Conservation (phyloP, 2,888 invertebrate genomes). For the Euzophera pinguis region DNA sequence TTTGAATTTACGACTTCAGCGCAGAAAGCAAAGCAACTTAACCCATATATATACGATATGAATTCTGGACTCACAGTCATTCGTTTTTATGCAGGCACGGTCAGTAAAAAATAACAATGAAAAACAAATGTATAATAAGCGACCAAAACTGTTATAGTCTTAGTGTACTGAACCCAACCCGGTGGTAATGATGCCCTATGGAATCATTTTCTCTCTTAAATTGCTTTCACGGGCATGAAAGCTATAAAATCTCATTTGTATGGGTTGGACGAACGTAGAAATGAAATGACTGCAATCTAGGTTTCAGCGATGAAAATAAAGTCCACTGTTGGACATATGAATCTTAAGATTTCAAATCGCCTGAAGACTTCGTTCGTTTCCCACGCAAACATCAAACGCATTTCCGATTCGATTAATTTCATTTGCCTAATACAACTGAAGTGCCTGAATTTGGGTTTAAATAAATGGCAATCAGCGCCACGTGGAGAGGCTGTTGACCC, state of each 20-base stretch:
- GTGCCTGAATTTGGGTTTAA: slow-evolving; percentile 24
- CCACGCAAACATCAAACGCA: slow-evolving; percentile 9
- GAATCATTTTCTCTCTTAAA: slow-evolving; percentile 26
- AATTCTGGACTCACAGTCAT: background rate
- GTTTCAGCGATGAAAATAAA: too few species aligned
- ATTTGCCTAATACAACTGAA: slow-evolving; percentile 12
- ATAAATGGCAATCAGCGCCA: slow-evolving; percentile 34
- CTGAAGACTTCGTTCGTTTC: background rate
- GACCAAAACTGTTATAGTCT: background rate
- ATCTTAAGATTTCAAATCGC: slow-evolving; percentile 19
- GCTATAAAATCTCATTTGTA: slow-evolving; percentile 28
- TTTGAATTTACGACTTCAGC: background rate
- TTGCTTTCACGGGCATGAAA: slow-evolving; percentile 34
- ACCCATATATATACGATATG: background rate
- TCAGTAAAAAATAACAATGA: slow-evolving; percentile 7
- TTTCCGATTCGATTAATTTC: background rate
- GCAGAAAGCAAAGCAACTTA: slow-evolving; percentile 2
- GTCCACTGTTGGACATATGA: background rate
- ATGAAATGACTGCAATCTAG: too few species aligned
- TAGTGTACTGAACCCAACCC: slow-evolving; percentile 9
- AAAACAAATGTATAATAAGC: background rate
- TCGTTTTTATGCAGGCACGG: background rate
- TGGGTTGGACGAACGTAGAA: too few species aligned
- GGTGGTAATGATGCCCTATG: slow-evolving; percentile 16
- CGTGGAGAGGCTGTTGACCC: slow-evolving; percentile 56